These are phyloP conservation scores for Amblyteles armatorius DNA, from an alignment of 2,888 invertebrate species.

Conservation along the genomic window DNA sequence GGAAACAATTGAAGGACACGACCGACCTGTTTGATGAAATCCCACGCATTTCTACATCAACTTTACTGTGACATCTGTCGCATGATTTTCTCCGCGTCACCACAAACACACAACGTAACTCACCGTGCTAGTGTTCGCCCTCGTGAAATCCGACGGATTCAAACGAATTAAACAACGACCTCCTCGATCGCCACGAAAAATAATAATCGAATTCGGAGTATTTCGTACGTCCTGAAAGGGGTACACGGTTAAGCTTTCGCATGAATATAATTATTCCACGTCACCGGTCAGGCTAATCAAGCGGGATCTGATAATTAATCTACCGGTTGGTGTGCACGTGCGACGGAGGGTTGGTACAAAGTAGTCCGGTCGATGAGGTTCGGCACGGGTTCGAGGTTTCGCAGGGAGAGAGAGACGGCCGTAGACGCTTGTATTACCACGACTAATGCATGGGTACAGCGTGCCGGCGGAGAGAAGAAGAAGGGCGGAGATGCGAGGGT, in stretches of 20 bases:
- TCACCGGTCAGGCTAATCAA: slow-evolving; percentile 66
- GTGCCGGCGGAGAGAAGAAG: slow-evolving; percentile 34
- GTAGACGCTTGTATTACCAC: slow-evolving; percentile 61
- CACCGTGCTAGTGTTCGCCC: too few relatives aligned
- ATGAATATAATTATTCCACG: slow-evolving; percentile 67
- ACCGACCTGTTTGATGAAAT: neutral
- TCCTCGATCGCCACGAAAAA: neutral
- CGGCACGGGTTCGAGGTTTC: slow-evolving; percentile 22
- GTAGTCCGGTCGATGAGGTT: slow-evolving; percentile 60
- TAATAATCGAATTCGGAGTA: neutral
- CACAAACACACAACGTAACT: neutral
- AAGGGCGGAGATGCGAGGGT: slow-evolving; percentile 48
- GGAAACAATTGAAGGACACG: neutral
- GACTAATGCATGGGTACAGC: slow-evolving; percentile 27
- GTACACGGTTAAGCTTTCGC: slow-evolving; percentile 30
- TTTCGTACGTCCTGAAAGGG: slow-evolving; percentile 12
- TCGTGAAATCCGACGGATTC: too few relatives aligned
- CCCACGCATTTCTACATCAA: neutral
- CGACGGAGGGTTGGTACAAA: slow-evolving; percentile 53
- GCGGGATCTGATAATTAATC: slow-evolving; percentile 68
- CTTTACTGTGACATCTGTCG: neutral
- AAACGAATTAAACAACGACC: too few relatives aligned
- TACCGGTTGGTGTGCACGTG: slow-evolving; percentile 58
- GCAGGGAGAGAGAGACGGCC: neutral
- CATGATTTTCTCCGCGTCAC: neutral